Conservation (phyloP, 2,113 vertebrate species). For the Clarias batrachus region DNA sequence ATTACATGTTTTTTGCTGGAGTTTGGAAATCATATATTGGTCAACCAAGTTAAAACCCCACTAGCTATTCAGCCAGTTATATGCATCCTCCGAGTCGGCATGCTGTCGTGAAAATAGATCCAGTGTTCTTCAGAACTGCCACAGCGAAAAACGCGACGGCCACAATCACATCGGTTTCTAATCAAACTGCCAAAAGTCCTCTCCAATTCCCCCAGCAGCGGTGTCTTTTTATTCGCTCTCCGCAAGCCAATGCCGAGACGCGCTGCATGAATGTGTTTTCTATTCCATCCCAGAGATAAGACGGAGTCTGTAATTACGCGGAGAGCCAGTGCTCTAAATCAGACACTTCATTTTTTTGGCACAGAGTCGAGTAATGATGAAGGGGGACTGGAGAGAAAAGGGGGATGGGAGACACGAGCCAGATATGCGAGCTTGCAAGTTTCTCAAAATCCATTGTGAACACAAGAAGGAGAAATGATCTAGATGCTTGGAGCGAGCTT, state of each 20-base stretch:
- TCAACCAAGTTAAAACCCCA: slow-evolving; percentile 3
- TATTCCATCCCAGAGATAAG: slow-evolving; percentile 85
- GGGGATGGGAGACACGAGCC: slow-evolving; percentile 82
- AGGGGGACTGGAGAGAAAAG: slow-evolving; percentile 44
- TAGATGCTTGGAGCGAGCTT: slow-evolving; percentile 48
- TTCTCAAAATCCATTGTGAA: slow-evolving; percentile 73
- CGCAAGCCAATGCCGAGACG: slow-evolving; percentile 77
- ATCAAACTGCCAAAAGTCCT: slow-evolving; percentile 70
- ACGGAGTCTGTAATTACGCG: slow-evolving; percentile 83
- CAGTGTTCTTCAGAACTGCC: slow-evolving; percentile 29
- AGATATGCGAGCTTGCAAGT: slow-evolving; percentile 85
- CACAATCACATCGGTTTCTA: slow-evolving; percentile 80
- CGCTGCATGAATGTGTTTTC: slow-evolving; percentile 76
- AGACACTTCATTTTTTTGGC: slow-evolving; percentile 87
- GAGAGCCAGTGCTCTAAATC: slow-evolving; percentile 88
- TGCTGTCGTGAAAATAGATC: background rate
- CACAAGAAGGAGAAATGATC: slow-evolving; percentile 41
- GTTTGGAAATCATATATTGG: slow-evolving; percentile 1
- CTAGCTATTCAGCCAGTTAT: background rate
- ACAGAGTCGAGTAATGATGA: slow-evolving; percentile 78
- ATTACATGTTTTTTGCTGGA: background rate
- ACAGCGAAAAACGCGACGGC: slow-evolving; percentile 48
- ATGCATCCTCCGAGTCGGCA: background rate
- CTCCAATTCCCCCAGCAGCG: slow-evolving; percentile 65
- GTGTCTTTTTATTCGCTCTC: slow-evolving; percentile 72